Percentiles rank a stretch among this genome's conserved stretches.
Conservation (phyloP, 2,888 invertebrate species). For the Drosophila antonietae region DNA sequence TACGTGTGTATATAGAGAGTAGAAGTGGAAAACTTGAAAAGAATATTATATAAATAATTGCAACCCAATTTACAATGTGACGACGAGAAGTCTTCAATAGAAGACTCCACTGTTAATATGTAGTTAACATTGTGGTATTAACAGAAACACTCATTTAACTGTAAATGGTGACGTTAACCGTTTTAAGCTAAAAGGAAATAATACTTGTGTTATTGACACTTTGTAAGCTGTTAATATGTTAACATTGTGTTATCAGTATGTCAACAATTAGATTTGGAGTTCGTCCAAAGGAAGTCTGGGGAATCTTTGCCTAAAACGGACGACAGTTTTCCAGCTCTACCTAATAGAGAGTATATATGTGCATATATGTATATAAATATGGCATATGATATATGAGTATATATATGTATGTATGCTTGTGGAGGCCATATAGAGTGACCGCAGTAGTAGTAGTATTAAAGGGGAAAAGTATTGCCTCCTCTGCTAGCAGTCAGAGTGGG, state of each 20-base stretch:
- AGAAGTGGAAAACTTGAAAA: conserved; percentile 26
- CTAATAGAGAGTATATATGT: conserved; percentile 44
- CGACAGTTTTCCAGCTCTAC: conserved; percentile 40
- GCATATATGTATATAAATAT: conserved; percentile 37
- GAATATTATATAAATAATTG: not conserved
- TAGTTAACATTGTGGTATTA: not conserved
- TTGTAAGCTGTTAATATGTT: not conserved
- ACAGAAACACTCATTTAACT: not conserved
- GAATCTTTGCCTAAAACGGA: not conserved
- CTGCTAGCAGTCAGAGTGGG: conserved; percentile 22
- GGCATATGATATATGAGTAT: conserved; percentile 51
- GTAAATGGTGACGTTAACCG: not conserved
- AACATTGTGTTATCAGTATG: not conserved
- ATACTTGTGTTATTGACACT: not conserved
- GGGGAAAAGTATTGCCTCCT: conserved; percentile 27
- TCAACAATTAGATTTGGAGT: not conserved
- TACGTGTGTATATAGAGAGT: conserved; percentile 35
- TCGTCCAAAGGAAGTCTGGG: not conserved
- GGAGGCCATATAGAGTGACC: conserved; percentile 29
- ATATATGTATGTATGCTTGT: conserved; percentile 28
- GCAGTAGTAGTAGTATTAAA: conserved; percentile 42
- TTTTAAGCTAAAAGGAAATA: not conserved
- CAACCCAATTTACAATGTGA: not conserved
- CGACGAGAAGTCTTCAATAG: not conserved
- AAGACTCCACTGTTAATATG: not conserved